phyloP scores from a whole-genome alignment of 2,113 vertebrate genomes.

The Chaetodon trifascialis region DNA sequence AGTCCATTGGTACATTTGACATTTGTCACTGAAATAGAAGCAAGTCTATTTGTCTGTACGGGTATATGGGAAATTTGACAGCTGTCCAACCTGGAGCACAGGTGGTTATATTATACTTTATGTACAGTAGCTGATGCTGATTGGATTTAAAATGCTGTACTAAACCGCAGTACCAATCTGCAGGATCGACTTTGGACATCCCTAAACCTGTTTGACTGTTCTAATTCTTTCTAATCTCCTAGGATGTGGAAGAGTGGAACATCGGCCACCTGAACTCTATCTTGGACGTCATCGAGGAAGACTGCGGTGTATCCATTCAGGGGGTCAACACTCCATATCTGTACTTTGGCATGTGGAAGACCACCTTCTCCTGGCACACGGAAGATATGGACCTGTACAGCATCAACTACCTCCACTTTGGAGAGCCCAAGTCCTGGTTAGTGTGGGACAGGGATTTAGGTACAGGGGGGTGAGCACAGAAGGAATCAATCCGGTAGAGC shows the following conservation, averaged over 20 bases:
- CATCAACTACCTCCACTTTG: constrained; percentile 99
- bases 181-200: neutral
- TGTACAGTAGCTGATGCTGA: neutral
- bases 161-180: neutral
- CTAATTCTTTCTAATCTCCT: constrained; percentile 42
- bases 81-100: neutral
- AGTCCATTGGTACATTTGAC: no score
- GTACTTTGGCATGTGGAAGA: constrained; percentile 99
- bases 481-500: neutral
- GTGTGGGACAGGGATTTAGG: constrained; percentile 43
- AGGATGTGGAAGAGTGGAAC: constrained; percentile 96
- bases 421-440: constrained; percentile 98
- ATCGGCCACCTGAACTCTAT: constrained; percentile 94
- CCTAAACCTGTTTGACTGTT: neutral
- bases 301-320: constrained; percentile 95
- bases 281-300: constrained; percentile 94
- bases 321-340: constrained; percentile 98
- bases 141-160: neutral
- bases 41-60: no score
- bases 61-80: neutral
- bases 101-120: neutral
- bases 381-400: constrained; percentile 99
- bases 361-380: constrained; percentile 97
- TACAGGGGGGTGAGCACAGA: neutral
- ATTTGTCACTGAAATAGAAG: no score